Percentiles rank a stretch among this genome's conserved stretches.
phyloP scores from a whole-genome alignment of 1,140 invertebrate species.

The Dreissena polymorpha region DNA sequence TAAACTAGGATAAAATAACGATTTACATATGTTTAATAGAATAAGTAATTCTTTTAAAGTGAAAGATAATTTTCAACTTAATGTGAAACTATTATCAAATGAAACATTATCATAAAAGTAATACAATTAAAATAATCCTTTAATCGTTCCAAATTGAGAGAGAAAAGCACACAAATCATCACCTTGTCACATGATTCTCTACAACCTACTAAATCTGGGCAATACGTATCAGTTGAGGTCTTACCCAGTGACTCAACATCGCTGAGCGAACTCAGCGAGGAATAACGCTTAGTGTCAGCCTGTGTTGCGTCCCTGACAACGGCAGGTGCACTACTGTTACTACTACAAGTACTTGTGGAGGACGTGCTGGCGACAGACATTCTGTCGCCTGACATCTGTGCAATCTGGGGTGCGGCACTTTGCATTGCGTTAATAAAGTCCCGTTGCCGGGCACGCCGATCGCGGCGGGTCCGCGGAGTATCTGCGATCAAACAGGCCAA shows the following conservation, averaged over 20 bases:
- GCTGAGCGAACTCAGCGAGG: conserved; percentile 66
- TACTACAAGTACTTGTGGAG: conserved; percentile 63
- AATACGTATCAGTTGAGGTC: not conserved
- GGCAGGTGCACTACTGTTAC: conserved; percentile 44
- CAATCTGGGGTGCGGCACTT: conserved; percentile 57
- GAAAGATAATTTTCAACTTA: no score
- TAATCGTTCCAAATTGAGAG: no score
- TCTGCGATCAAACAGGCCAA: conserved; percentile 65
- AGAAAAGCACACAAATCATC: no score
- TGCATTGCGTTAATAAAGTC: conserved; percentile 89
- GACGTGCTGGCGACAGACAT: conserved; percentile 63
- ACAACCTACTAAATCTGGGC: no score
- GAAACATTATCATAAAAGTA: no score
- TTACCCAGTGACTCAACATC: conserved; percentile 68
- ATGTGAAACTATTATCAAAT: no score
- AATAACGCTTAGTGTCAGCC: conserved; percentile 54
- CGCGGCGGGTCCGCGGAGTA: conserved; percentile 55
- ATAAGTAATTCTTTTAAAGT: no score
- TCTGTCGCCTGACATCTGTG: conserved; percentile 51
- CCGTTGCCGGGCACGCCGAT: conserved; percentile 89
- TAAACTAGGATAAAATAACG: no score
- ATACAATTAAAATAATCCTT: no score
- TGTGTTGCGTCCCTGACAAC: conserved; percentile 48
- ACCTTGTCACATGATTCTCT: no score
- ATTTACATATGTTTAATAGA: no score